phyloP scores from a whole-genome alignment of 2,888 invertebrate species.

The Caenorhabditis parvicauda region DNA sequence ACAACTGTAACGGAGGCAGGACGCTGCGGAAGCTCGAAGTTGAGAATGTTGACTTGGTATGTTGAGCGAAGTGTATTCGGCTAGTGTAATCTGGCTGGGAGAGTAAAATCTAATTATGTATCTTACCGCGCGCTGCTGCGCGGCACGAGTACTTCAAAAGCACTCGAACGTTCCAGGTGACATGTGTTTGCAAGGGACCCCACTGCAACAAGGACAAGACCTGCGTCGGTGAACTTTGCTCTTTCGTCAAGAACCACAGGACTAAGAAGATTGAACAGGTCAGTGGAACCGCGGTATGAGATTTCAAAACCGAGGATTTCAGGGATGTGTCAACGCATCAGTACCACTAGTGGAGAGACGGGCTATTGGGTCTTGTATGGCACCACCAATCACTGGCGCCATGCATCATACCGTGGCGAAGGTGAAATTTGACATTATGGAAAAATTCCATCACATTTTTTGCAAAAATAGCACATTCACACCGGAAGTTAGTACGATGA shows the following conservation, averaged over 20 bases:
- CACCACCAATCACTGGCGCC: slow-evolving; percentile 59
- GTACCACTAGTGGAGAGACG: slow-evolving; percentile 57
- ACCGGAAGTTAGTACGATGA: too few relatives aligned
- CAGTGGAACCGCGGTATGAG: too few relatives aligned
- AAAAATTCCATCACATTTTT: neutral
- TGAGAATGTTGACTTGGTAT: slow-evolving; percentile 46
- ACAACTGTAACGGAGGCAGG: slow-evolving; percentile 53
- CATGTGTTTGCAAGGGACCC: slow-evolving; percentile 52
- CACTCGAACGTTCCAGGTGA: slow-evolving; percentile 17
- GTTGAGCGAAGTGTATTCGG: neutral
- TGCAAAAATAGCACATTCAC: too few relatives aligned
- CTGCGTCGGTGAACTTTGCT: slow-evolving; percentile 57
- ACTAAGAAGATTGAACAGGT: slow-evolving; percentile 51
- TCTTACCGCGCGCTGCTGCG: too few relatives aligned
- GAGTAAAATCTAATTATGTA: neutral
- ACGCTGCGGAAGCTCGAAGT: slow-evolving; percentile 31
- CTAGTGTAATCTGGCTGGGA: too few relatives aligned
- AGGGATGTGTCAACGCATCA: slow-evolving; percentile 59
- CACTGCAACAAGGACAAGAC: slow-evolving; percentile 50
- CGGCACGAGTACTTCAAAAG: neutral
- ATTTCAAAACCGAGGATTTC: slow-evolving; percentile 1
- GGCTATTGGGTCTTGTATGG: slow-evolving; percentile 58
- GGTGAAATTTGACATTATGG: slow-evolving; percentile 6
- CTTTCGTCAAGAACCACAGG: slow-evolving; percentile 52
- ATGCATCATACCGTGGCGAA: slow-evolving; percentile 59